Conservation (phyloP, 2,888 invertebrate species). For the Carterocephalus palaemon region DNA sequence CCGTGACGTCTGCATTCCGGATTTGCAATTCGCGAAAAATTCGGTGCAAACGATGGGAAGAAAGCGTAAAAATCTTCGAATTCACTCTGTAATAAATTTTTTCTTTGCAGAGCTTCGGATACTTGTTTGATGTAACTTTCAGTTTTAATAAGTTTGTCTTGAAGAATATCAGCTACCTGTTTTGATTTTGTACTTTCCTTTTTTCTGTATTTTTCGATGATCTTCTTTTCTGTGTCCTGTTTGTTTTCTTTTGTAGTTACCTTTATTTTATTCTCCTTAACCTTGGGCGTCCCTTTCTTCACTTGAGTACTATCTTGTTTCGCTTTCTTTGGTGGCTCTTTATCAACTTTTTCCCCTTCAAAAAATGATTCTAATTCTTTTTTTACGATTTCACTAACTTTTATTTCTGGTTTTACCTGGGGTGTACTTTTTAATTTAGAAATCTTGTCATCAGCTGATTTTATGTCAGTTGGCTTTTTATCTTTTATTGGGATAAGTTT, state of each 20-base stretch:
- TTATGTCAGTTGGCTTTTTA: constrained; percentile 1
- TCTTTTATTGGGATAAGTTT: no score
- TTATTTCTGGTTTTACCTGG: constrained; percentile 21
- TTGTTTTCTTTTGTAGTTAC: constrained; percentile 7
- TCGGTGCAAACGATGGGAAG: constrained; percentile 83
- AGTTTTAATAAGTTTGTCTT: constrained; percentile 14
- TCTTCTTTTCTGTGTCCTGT: constrained; percentile 8
- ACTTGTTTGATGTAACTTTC: constrained; percentile 24
- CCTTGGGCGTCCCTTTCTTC: constrained; percentile 40
- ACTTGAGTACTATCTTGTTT: constrained; percentile 41
- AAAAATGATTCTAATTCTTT: constrained; percentile 22
- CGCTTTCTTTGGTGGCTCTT: constrained; percentile 38
- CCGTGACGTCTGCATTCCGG: constrained; percentile 84
- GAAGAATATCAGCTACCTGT: constrained; percentile 3
- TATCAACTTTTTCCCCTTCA: constrained; percentile 34
- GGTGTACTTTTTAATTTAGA: constrained; percentile 30
- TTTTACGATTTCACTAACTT: constrained; percentile 16
- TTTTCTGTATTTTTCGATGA: constrained; percentile 5
- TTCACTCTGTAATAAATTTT: constrained; percentile 72
- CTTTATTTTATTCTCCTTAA: constrained; percentile 11
- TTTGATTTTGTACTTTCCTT: background rate
- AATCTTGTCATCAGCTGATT: constrained; percentile 24
- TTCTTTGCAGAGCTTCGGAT: constrained; percentile 57
- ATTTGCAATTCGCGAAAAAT: constrained; percentile 81
- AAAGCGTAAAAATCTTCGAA: constrained; percentile 82